These are phyloP conservation scores for Hydrolagus affinis DNA, from an alignment of 2,113 vertebrate genomes.

Conservation along the genomic window DNA sequence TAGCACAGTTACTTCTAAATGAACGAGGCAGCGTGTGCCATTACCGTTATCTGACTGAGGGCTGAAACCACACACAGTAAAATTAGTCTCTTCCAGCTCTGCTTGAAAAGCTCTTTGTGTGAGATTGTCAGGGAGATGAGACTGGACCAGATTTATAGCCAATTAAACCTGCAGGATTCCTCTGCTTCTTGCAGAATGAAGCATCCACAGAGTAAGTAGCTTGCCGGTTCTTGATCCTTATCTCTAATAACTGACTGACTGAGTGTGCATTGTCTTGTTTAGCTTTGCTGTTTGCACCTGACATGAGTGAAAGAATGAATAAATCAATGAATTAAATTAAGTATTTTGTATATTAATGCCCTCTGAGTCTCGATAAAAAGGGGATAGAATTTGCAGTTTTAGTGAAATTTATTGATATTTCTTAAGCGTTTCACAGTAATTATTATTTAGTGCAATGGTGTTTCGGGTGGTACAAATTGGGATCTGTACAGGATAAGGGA, in stretches of 20 bases:
- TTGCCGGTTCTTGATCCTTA: constrained; percentile 30
- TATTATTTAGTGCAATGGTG: too few species aligned
- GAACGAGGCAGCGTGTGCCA: constrained; percentile 56
- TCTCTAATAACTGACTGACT: neutral
- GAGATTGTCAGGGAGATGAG: constrained; percentile 62
- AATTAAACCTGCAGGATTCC: constrained; percentile 89
- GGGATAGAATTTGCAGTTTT: neutral
- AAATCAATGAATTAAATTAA: neutral
- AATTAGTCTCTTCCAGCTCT: constrained; percentile 88
- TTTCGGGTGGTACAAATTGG: too few species aligned
- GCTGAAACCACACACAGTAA: constrained; percentile 70
- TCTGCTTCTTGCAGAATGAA: constrained; percentile 63
- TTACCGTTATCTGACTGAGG: constrained; percentile 68
- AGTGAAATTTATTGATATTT: too few species aligned
- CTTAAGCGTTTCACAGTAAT: too few species aligned
- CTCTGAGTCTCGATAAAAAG: neutral
- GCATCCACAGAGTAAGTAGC: constrained; percentile 48
- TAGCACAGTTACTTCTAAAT: constrained; percentile 65
- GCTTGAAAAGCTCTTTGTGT: constrained; percentile 83
- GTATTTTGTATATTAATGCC: neutral
- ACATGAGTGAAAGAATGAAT: neutral
- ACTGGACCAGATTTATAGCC: constrained; percentile 88
- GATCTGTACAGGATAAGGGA: too few species aligned
- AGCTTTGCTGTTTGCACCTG: neutral
- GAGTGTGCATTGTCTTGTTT: neutral